Evolutionary conservation across 2,113 vertebrate species (phyloP).

Genomic region (Sterna hirundo): DNA sequence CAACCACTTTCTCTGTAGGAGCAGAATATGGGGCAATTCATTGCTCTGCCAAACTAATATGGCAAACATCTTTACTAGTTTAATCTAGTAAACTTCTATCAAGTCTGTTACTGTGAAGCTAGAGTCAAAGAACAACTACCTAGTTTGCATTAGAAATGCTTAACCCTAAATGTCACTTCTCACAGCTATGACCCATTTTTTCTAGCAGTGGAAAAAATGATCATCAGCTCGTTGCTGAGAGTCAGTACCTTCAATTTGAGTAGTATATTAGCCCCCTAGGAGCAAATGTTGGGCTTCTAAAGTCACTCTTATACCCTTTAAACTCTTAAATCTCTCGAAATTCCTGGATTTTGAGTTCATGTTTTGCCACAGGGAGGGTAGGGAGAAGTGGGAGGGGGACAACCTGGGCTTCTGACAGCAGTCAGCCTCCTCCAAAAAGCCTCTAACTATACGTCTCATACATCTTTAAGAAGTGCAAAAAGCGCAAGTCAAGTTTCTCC

Average conservation of each 20-base stretch:
- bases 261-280: not conserved
- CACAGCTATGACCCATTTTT: not conserved
- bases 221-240: not conserved
- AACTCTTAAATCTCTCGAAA: not conserved
- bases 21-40: not conserved
- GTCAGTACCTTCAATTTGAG: not conserved
- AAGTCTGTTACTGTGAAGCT: not conserved
- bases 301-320: not conserved
- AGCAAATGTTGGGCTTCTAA: not conserved
- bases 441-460: not conserved
- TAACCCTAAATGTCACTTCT: not conserved
- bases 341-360: not conserved
- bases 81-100: not conserved
- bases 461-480: not conserved
- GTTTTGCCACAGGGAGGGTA: not conserved
- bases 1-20: not conserved
- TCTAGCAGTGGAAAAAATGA: not conserved
- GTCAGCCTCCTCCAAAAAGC: not conserved
- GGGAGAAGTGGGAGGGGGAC: not conserved
- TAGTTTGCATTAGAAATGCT: not conserved
- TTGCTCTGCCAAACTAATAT: not conserved
- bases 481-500: not conserved
- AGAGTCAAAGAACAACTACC: not conserved
- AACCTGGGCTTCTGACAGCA: not conserved
- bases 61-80: not conserved